Evolutionary conservation across 2,888 invertebrate species (phyloP).

Genomic region (Peribatodes rhomboidaria): DNA sequence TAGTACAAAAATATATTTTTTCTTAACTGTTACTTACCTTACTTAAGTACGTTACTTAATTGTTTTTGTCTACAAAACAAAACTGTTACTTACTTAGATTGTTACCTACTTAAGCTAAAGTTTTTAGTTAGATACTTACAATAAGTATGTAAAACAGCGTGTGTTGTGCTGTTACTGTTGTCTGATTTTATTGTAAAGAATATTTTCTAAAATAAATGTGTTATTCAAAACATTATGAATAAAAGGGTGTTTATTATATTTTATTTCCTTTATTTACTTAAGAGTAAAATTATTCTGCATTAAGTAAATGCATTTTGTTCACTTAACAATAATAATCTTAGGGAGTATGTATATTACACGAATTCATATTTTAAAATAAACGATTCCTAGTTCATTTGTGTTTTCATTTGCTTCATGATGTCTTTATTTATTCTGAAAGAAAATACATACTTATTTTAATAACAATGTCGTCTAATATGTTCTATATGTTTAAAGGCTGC

Average conservation of each 20-base stretch:
- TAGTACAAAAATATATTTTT: not conserved
- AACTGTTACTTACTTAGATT: not conserved
- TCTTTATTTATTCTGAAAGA: slow-evolving; percentile 57
- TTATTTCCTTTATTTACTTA: slow-evolving; percentile 1
- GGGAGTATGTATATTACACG: too few species aligned
- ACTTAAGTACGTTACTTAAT: too few species aligned
- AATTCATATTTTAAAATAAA: too few species aligned
- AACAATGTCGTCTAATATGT: too few species aligned
- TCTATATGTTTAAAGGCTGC: too few species aligned
- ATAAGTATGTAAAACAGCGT: too few species aligned
- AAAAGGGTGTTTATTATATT: not conserved
- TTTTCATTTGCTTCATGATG: slow-evolving; percentile 32
- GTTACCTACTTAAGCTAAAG: too few species aligned
- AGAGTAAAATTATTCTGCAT: slow-evolving; percentile 7
- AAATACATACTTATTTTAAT: slow-evolving; percentile 1
- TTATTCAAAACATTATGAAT: too few species aligned
- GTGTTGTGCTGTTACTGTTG: too few species aligned
- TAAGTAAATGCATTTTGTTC: slow-evolving; percentile 34
- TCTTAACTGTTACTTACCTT: too few species aligned
- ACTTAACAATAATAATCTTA: slow-evolving; percentile 16
- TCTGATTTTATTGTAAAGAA: not conserved
- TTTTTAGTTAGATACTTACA: too few species aligned
- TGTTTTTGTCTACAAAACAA: not conserved
- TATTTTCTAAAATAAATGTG: not conserved
- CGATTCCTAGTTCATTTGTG: too few species aligned